These are phyloP conservation scores for Cotesia congregata DNA, from an alignment of 2,888 invertebrate genomes.

Conservation along the genomic window DNA sequence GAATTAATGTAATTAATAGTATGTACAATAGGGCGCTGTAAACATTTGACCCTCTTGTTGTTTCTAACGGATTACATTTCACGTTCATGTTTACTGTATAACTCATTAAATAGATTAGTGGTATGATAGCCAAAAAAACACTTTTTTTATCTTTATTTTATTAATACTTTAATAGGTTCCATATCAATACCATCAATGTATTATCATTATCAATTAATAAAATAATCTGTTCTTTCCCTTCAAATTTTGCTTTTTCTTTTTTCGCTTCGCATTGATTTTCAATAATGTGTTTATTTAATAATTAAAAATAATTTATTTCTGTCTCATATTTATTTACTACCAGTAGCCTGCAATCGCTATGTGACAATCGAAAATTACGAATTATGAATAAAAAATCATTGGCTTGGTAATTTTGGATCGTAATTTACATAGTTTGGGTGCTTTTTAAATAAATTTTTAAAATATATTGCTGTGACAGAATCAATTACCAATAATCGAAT, in stretches of 20 bases:
- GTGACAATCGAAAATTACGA: no score
- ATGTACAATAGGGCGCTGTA: background rate
- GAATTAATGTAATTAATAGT: slow-evolving; percentile 7
- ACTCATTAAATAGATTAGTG: slow-evolving; percentile 8
- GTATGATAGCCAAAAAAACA: background rate
- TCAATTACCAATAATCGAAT: no score
- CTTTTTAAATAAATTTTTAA: no score
- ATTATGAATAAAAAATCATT: no score
- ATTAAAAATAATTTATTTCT: no score
- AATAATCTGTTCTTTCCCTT: background rate
- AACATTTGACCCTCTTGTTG: background rate
- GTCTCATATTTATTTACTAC: no score
- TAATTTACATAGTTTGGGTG: no score
- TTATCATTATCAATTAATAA: background rate
- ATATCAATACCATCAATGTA: slow-evolving; percentile 11
- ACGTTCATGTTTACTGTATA: background rate
- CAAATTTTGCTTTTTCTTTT: background rate
- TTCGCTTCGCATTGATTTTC: no score
- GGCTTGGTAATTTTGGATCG: no score
- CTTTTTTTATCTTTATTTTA: background rate
- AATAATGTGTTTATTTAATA: no score
- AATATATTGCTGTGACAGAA: no score
- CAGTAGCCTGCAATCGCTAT: no score
- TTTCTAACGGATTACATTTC: slow-evolving; percentile 6
- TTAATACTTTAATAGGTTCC: background rate